phyloP scores from a whole-genome alignment of 1,140 invertebrate species.

The Ptiloglossa arizonensis region DNA sequence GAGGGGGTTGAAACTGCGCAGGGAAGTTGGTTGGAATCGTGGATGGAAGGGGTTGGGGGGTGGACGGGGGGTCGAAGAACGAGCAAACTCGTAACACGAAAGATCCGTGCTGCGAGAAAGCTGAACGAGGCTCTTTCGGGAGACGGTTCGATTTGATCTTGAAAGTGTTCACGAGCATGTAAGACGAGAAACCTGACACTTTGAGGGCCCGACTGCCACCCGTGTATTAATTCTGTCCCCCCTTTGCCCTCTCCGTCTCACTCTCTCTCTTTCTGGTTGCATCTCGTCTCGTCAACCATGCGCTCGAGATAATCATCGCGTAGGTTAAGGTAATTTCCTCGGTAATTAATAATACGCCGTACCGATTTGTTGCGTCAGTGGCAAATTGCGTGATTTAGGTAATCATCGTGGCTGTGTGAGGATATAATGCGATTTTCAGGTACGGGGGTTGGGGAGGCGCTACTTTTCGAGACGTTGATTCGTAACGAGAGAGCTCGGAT shows the following conservation, averaged over 20 bases:
- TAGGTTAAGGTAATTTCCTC: conserved; percentile 39
- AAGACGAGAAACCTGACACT: conserved; percentile 19
- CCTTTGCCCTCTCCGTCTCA: too few species aligned
- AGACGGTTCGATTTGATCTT: neutral
- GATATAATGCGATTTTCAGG: neutral
- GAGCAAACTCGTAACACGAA: neutral
- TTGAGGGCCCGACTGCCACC: neutral
- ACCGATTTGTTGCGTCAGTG: conserved; percentile 32
- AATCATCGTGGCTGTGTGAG: neutral
- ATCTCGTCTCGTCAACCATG: conserved; percentile 27
- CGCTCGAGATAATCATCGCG: conserved; percentile 25
- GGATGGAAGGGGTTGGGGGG: neutral
- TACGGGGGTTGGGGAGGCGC: too few species aligned
- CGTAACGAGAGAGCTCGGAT: conserved; percentile 11
- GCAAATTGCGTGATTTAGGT: conserved; percentile 45
- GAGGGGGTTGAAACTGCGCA: neutral
- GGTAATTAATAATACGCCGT: conserved; percentile 39
- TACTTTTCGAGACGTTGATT: conserved; percentile 18
- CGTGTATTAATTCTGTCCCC: conserved; percentile 19
- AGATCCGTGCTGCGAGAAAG: too few species aligned
- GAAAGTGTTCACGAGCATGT: neutral
- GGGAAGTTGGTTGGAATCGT: neutral
- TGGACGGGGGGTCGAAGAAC: too few species aligned
- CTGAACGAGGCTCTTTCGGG: neutral
- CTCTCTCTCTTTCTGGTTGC: too few species aligned